These are phyloP conservation scores for Rhizoglyphus robini DNA, from an alignment of 1,140 invertebrate genomes.

Conservation along the genomic window DNA sequence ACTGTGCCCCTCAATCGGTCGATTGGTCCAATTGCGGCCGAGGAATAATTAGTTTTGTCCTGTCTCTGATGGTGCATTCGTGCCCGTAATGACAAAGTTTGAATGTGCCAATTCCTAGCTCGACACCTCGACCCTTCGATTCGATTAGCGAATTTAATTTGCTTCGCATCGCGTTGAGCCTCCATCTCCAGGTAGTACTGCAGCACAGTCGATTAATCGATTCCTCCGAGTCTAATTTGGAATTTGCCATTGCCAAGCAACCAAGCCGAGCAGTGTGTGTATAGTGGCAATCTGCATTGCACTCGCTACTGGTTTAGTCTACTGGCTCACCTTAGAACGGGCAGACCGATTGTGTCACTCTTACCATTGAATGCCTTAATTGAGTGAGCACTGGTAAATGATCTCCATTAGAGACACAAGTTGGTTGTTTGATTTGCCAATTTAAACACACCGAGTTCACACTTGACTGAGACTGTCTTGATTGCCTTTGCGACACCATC, in stretches of 20 bases:
- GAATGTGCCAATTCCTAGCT: not conserved
- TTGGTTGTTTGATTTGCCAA: not conserved
- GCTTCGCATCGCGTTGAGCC: not conserved
- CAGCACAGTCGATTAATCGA: too few species aligned
- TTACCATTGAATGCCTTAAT: too few species aligned
- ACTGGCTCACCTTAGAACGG: too few species aligned
- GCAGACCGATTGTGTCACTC: too few species aligned
- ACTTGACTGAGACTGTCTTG: not conserved
- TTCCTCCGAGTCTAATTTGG: too few species aligned
- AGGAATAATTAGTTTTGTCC: slow-evolving; percentile 7
- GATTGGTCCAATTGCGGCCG: not conserved
- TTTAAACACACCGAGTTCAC: not conserved
- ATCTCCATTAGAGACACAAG: not conserved
- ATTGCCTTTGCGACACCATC: not conserved
- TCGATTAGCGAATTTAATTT: slow-evolving; percentile 8
- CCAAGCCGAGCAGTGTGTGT: too few species aligned
- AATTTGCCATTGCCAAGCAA: too few species aligned
- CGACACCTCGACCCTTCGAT: not conserved
- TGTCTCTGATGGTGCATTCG: not conserved
- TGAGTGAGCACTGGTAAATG: not conserved
- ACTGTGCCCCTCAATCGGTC: not conserved
- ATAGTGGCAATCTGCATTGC: too few species aligned
- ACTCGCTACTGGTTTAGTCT: too few species aligned
- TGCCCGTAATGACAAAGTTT: slow-evolving; percentile 2
- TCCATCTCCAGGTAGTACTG: not conserved